phyloP scores from a whole-genome alignment of 2,113 vertebrate species.

The Polypterus bichir region DNA sequence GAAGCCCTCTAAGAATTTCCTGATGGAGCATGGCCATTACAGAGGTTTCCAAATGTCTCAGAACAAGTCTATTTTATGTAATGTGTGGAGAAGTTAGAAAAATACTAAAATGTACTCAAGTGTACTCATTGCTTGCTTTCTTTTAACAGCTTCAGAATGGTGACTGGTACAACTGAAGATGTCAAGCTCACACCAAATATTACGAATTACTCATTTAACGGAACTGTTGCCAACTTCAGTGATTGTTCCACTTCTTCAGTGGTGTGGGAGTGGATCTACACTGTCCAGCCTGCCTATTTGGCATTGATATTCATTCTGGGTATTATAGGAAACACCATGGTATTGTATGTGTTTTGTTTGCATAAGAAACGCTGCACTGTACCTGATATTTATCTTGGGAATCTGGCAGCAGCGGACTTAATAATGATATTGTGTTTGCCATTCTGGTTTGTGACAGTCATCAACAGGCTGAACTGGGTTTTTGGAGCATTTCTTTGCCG shows the following conservation, averaged over 20 bases:
- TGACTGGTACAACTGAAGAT: constrained; percentile 9
- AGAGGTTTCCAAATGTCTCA: no score
- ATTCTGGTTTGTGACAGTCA: constrained; percentile 76
- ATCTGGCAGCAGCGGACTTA: constrained; percentile 70
- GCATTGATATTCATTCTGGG: constrained; percentile 58
- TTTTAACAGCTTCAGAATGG: constrained; percentile 12
- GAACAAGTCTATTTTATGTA: no score
- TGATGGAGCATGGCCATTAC: no score
- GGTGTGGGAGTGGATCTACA: constrained; percentile 39
- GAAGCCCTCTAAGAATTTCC: no score
- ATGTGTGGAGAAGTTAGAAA: no score
- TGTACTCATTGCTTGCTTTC: constrained; percentile 1
- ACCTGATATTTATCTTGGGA: constrained; percentile 80
- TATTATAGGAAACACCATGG: constrained; percentile 62
- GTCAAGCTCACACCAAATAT: not conserved
- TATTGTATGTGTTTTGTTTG: constrained; percentile 60
- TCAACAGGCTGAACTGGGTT: constrained; percentile 59
- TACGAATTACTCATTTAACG: constrained; percentile 9
- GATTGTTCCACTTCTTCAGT: constrained; percentile 8
- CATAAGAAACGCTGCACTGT: constrained; percentile 64
- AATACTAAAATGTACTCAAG: no score
- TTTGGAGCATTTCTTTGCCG: constrained; percentile 72
- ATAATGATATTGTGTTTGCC: constrained; percentile 61
- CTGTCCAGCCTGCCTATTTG: constrained; percentile 59
- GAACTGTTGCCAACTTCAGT: not conserved